Evolutionary conservation across 1,140 invertebrate species (phyloP).

Genomic region (Pristionchus pacificus): DNA sequence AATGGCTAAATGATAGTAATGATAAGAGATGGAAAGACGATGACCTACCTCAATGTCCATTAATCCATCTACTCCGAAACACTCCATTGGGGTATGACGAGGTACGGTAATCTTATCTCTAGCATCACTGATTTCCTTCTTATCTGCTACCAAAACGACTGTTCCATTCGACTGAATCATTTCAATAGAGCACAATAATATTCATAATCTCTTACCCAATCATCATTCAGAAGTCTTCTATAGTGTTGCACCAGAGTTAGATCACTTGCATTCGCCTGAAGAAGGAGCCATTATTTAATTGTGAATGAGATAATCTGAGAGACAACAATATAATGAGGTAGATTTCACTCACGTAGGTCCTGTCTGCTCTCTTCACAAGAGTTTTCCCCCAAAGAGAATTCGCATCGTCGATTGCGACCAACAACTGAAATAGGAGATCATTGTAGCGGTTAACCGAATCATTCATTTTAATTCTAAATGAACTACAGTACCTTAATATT

Average conservation of each 20-base stretch:
- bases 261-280: conserved; percentile 45
- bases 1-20: conserved; percentile 54
- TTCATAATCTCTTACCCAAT: conserved; percentile 33
- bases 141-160: conserved; percentile 49
- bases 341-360: conserved; percentile 37
- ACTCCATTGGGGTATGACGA: conserved; percentile 42
- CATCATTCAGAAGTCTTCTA: conserved; percentile 40
- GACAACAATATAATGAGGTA: not conserved
- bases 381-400: conserved; percentile 53
- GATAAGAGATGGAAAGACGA: not conserved
- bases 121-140: conserved; percentile 44
- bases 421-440: conserved; percentile 20
- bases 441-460: not conserved
- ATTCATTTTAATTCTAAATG: not conserved
- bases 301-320: not conserved
- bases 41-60: conserved; percentile 20
- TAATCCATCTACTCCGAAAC: conserved; percentile 49
- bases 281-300: conserved; percentile 7
- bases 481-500: conserved; percentile 37
- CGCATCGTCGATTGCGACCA: conserved; percentile 50
- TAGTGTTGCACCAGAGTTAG: conserved; percentile 41
- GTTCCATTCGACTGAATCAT: conserved; percentile 39
- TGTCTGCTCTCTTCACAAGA: conserved; percentile 43
- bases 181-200: not conserved
- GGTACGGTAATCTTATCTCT: conserved; percentile 40